Evolutionary conservation across 1,140 invertebrate species (phyloP).

Genomic region (Euschistus heros): DNA sequence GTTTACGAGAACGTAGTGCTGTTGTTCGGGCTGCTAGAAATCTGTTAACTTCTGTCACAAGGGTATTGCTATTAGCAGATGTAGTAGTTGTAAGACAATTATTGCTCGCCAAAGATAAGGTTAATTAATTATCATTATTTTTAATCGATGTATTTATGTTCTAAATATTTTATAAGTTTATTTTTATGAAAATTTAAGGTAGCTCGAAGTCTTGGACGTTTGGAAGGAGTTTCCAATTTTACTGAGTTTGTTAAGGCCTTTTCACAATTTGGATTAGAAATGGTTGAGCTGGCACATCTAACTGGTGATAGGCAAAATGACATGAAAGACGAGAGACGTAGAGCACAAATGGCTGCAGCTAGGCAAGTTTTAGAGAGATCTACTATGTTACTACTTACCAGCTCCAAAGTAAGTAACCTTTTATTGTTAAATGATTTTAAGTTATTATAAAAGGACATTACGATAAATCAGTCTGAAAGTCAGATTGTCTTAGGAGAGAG

Average conservation of each 20-base stretch:
- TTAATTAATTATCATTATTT: constrained; percentile 34
- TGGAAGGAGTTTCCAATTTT: constrained; percentile 93
- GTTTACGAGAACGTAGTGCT: constrained; percentile 53
- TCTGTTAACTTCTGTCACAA: constrained; percentile 86
- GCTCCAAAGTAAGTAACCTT: constrained; percentile 65
- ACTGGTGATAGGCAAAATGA: constrained; percentile 75
- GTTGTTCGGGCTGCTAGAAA: constrained; percentile 86
- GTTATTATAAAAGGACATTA: too few species aligned
- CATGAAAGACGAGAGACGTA: constrained; percentile 85
- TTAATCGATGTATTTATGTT: not conserved
- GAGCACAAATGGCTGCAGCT: constrained; percentile 91
- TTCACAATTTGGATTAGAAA: constrained; percentile 94
- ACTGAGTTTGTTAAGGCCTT: constrained; percentile 98
- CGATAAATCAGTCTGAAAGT: too few species aligned
- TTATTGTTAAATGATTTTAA: constrained; percentile 3
- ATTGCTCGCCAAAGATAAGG: constrained; percentile 91
- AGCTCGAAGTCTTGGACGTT: constrained; percentile 59
- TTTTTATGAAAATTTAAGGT: constrained; percentile 9
- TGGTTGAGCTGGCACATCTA: constrained; percentile 94
- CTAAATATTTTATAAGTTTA: not conserved
- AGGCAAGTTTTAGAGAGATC: constrained; percentile 89
- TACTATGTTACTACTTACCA: constrained; percentile 95
- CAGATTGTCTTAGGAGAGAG: too few species aligned
- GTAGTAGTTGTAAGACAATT: constrained; percentile 96
- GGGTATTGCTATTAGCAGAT: constrained; percentile 95